These are phyloP conservation scores for Numida meleagris DNA, from an alignment of 2,113 vertebrate genomes.

Conservation along the genomic window DNA sequence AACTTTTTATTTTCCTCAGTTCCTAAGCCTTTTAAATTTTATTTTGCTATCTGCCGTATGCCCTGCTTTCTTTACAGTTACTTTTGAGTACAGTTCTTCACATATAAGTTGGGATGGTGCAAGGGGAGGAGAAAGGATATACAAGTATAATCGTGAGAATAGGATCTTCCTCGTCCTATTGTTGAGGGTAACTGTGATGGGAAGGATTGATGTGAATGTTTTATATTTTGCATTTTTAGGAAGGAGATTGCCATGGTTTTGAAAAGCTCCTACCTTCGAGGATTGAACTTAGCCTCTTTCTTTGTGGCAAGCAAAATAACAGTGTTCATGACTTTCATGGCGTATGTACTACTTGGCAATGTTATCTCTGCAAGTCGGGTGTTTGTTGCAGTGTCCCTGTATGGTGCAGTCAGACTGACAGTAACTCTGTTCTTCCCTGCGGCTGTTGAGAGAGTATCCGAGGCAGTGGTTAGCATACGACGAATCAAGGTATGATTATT, in stretches of 20 bases:
- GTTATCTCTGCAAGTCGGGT: constrained; percentile 86
- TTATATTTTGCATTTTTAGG: constrained; percentile 73
- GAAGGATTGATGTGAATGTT: not conserved
- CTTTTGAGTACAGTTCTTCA: not conserved
- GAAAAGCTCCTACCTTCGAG: constrained; percentile 93
- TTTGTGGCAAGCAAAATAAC: constrained; percentile 93
- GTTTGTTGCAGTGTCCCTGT: constrained; percentile 89
- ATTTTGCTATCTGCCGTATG: not conserved
- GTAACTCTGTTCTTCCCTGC: constrained; percentile 94
- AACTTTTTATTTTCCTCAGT: not conserved
- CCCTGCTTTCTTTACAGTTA: not conserved
- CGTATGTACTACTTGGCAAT: constrained; percentile 87
- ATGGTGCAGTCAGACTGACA: constrained; percentile 87
- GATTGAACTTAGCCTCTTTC: constrained; percentile 93
- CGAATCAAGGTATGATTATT: constrained; percentile 86
- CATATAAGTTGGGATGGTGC: not conserved
- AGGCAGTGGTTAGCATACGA: constrained; percentile 87
- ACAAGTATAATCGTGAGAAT: not conserved
- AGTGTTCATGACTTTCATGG: constrained; percentile 90
- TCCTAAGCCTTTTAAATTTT: not conserved
- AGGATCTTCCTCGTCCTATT: not conserved
- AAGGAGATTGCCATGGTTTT: constrained; percentile 91
- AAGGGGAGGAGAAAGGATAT: not conserved
- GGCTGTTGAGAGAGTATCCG: constrained; percentile 89
- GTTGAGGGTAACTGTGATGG: not conserved